Evolutionary conservation across 2,113 vertebrate species (phyloP).

Genomic region (Lathamus discolor): DNA sequence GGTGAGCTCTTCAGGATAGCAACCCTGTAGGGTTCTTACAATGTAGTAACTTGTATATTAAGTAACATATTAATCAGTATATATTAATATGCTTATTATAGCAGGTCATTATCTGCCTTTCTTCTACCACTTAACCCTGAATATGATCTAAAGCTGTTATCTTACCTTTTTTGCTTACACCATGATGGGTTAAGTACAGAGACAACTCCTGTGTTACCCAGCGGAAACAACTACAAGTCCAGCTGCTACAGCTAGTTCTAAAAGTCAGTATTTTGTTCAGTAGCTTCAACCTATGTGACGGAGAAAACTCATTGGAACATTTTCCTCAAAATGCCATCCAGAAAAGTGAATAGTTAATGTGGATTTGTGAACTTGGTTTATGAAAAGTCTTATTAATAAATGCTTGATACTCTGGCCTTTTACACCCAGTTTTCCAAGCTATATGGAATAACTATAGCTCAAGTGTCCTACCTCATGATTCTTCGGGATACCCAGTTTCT

Average conservation of each 20-base stretch:
- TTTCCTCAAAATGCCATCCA: neutral
- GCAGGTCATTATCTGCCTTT: neutral
- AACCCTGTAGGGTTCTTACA: neutral
- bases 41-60: neutral
- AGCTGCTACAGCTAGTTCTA: neutral
- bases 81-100: neutral
- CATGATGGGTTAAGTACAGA: neutral
- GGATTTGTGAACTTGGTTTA: neutral
- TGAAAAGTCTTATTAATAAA: neutral
- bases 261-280: neutral
- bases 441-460: neutral
- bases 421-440: neutral
- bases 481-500: neutral
- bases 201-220: neutral
- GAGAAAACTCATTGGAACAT: neutral
- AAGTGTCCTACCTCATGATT: fast-evolving
- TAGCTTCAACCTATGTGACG: fast-evolving
- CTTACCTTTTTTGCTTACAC: neutral
- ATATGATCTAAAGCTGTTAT: neutral
- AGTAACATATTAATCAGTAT: neutral
- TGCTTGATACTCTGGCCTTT: neutral
- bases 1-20: neutral
- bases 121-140: neutral
- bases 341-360: neutral
- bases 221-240: neutral